These are phyloP conservation scores for Dryomyza anilis DNA, from an alignment of 2,888 invertebrate genomes.

Conservation along the genomic window DNA sequence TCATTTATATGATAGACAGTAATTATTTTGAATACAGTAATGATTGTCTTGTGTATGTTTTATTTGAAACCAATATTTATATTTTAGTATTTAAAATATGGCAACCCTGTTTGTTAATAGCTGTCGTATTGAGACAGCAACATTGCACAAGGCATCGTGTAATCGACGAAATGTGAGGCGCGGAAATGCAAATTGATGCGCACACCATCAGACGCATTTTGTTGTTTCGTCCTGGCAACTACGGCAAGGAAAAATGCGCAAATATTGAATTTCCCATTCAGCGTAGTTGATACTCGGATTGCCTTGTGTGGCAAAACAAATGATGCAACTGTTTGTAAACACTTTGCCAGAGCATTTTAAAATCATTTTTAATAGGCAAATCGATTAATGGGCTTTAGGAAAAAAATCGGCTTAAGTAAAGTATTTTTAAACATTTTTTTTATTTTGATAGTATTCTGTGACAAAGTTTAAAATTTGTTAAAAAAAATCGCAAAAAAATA, in stretches of 20 bases:
- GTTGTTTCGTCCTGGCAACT: background rate
- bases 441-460: too few species aligned
- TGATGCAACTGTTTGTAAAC: background rate
- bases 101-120: background rate
- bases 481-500: too few species aligned
- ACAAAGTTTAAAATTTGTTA: too few species aligned
- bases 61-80: too few species aligned
- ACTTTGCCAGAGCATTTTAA: background rate
- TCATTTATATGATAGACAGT: too few species aligned
- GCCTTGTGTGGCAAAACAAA: background rate
- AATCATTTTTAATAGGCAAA: background rate
- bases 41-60: too few species aligned
- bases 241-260: background rate
- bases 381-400: background rate
- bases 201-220: background rate
- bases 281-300: background rate
- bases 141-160: background rate
- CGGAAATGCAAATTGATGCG: slow-evolving; percentile 26
- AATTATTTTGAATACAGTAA: too few species aligned
- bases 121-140: background rate
- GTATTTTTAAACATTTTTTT: too few species aligned
- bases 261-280: slow-evolving; percentile 2
- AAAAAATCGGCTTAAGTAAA: too few species aligned
- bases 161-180: background rate
- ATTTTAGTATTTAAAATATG: too few species aligned